Evolutionary conservation across 2,113 vertebrate genomes (phyloP).

Genomic region (Dasyprocta punctata): DNA sequence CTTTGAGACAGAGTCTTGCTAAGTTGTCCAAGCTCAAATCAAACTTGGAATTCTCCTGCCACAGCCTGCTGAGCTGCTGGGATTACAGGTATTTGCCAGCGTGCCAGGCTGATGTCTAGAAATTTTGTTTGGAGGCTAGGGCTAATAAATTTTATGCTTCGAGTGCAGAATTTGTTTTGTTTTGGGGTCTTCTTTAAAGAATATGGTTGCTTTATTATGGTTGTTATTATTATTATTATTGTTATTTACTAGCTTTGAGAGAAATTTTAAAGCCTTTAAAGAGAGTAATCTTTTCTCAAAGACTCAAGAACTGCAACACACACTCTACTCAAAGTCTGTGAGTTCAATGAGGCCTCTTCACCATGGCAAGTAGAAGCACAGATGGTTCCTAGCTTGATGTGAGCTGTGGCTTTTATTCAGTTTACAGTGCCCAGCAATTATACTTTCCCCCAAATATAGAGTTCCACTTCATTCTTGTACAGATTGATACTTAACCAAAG

Average conservation of each 20-base stretch:
- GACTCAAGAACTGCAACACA: background rate
- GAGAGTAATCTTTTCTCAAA: background rate
- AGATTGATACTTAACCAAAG: background rate
- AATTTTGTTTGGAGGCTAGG: background rate
- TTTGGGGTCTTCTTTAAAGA: background rate
- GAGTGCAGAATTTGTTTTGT: background rate
- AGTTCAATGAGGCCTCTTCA: background rate
- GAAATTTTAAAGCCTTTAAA: background rate
- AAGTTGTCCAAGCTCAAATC: background rate
- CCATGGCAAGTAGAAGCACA: background rate
- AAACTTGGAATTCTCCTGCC: background rate
- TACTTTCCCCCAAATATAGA: background rate
- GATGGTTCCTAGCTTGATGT: background rate
- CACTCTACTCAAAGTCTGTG: background rate
- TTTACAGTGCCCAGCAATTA: background rate
- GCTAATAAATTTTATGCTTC: background rate
- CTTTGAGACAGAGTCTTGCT: background rate
- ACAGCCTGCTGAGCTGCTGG: background rate
- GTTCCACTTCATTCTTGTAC: background rate
- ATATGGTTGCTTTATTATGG: constrained; percentile 27
- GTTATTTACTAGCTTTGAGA: constrained; percentile 1
- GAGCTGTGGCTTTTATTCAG: background rate
- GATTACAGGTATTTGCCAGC: background rate
- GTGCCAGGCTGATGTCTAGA: background rate
- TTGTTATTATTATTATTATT: too few relatives aligned